Evolutionary conservation across 2,888 invertebrate species (phyloP).

Genomic region (Zootermopsis nevadensis): DNA sequence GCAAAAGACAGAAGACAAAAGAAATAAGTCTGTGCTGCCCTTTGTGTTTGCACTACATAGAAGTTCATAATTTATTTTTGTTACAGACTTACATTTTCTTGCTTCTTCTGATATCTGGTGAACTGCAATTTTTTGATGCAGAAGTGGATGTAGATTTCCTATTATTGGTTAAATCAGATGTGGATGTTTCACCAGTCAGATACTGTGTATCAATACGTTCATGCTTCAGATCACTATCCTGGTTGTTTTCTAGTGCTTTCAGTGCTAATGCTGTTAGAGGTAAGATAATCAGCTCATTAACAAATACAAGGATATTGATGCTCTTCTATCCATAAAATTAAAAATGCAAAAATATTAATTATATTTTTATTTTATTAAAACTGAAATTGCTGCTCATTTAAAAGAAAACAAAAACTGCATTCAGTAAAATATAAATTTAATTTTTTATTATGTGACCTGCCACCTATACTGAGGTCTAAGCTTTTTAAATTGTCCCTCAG

Average conservation of each 20-base stretch:
- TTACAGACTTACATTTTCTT: slow-evolving; percentile 11
- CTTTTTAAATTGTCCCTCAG: too few species aligned
- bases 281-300: neutral
- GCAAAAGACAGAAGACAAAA: too few species aligned
- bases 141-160: slow-evolving; percentile 10
- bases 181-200: neutral
- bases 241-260: slow-evolving; percentile 5
- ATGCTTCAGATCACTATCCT: neutral
- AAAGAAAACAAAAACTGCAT: too few species aligned
- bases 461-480: too few species aligned
- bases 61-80: neutral
- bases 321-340: too few species aligned
- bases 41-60: neutral
- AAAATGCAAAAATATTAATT: too few species aligned
- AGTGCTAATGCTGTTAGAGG: neutral
- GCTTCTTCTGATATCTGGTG: neutral
- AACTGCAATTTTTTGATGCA: neutral
- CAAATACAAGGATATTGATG: too few species aligned
- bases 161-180: slow-evolving; percentile 42
- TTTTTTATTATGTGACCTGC: too few species aligned
- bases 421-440: too few species aligned
- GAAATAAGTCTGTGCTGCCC: too few species aligned
- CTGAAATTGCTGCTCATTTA: too few species aligned
- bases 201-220: neutral
- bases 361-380: too few species aligned